These are phyloP conservation scores for Rhingia campestris DNA, from an alignment of 2,888 invertebrate species.

Conservation along the genomic window DNA sequence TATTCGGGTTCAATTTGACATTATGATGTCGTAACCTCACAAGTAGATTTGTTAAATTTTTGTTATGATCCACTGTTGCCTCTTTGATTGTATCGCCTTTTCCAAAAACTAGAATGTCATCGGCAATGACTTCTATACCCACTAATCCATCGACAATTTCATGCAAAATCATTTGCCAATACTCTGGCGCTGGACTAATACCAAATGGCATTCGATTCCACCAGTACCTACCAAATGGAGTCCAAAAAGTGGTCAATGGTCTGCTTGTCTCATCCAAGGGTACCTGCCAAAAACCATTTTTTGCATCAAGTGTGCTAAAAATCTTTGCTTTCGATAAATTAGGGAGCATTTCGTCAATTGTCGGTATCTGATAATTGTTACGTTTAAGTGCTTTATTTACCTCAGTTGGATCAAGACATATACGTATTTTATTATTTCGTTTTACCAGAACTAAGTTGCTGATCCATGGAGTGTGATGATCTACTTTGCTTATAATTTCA, in stretches of 20 bases:
- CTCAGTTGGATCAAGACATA: slow-evolving; percentile 33
- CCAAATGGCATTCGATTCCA: slow-evolving; percentile 59
- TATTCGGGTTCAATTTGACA: no score
- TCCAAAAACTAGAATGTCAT: no score
- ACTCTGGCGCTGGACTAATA: slow-evolving; percentile 22
- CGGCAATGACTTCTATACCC: no score
- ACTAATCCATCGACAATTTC: no score
- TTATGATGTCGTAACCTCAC: no score
- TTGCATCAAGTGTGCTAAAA: slow-evolving; percentile 62
- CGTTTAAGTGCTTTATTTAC: slow-evolving; percentile 42
- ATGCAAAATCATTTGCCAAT: no score
- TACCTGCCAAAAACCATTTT: slow-evolving; percentile 65
- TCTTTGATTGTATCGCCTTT: no score
- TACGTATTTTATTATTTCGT: slow-evolving; percentile 29
- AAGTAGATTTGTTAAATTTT: no score
- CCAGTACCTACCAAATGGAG: slow-evolving; percentile 50
- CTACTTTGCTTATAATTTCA: slow-evolving; percentile 35
- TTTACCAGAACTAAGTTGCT: slow-evolving; percentile 26
- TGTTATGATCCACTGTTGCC: no score
- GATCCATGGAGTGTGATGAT: slow-evolving; percentile 40
- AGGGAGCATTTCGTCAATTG: slow-evolving; percentile 38
- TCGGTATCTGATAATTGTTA: slow-evolving; percentile 38
- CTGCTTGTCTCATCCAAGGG: slow-evolving; percentile 76
- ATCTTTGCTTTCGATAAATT: slow-evolving; percentile 37
- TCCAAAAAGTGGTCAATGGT: slow-evolving; percentile 77